Conservation (phyloP, 2,797 vertebrate species). For the Cynopterus sphinx region DNA sequence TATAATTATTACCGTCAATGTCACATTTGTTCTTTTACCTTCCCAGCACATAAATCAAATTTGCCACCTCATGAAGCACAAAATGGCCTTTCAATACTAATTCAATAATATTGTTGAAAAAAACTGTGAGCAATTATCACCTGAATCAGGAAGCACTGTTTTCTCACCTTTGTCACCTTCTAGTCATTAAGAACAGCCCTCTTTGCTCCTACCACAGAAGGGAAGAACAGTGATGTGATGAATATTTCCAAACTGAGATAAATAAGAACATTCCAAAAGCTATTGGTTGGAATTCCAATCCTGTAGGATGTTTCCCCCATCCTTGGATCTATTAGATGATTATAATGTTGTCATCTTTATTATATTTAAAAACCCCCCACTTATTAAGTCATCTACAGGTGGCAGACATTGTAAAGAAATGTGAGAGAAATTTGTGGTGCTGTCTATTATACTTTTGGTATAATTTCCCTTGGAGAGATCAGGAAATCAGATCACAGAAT, state of each 20-base stretch:
- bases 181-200: conserved; percentile 65
- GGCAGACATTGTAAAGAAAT: not conserved
- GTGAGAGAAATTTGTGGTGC: not conserved
- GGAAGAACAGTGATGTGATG: conserved; percentile 48
- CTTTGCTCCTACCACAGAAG: conserved; percentile 54
- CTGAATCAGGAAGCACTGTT: conserved; percentile 59
- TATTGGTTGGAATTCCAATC: conserved; percentile 70
- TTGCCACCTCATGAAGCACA: conserved; percentile 82
- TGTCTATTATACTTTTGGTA: not conserved
- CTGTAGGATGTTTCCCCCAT: not conserved
- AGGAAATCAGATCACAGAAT: not conserved
- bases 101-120: conserved; percentile 79
- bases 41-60: conserved; percentile 81
- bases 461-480: not conserved
- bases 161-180: conserved; percentile 58
- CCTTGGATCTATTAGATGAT: not conserved
- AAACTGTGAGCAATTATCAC: conserved; percentile 78
- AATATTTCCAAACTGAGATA: conserved; percentile 64
- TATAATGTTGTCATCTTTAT: not conserved
- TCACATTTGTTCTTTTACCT: conserved; percentile 79
- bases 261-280: conserved; percentile 59
- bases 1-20: conserved; percentile 62
- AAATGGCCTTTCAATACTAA: conserved; percentile 86
- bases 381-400: not conserved
- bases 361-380: not conserved